phyloP scores from a whole-genome alignment of 2,113 vertebrate genomes.

The Ciconia maguari region DNA sequence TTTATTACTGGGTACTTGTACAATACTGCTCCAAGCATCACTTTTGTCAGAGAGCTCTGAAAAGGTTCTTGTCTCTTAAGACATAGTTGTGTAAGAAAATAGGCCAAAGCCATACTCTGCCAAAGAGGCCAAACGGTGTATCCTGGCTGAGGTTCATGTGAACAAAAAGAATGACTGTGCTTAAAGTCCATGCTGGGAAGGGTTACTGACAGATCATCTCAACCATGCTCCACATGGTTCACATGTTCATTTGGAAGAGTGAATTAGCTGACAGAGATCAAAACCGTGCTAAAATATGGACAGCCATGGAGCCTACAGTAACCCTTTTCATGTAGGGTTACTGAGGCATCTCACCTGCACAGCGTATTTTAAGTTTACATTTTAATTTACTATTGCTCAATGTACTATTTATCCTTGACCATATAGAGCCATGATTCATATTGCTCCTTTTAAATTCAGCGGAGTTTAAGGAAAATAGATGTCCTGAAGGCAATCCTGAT shows the following conservation, averaged over 20 bases:
- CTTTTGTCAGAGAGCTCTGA: not conserved
- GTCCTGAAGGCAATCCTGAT: not conserved
- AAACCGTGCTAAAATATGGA: not conserved
- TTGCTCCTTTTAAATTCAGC: not conserved
- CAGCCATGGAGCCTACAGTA: not conserved
- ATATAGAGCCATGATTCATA: not conserved
- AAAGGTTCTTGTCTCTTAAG: not conserved
- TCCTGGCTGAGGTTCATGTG: not conserved
- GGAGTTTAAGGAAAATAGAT: not conserved
- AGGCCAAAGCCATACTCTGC: not conserved
- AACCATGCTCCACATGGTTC: not conserved
- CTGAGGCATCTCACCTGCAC: not conserved
- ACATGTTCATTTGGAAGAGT: not conserved
- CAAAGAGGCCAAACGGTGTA: fast-evolving
- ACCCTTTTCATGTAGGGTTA: not conserved
- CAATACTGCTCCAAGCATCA: not conserved
- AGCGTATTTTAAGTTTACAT: not conserved
- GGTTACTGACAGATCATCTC: no score
- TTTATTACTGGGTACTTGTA: not conserved
- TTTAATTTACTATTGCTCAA: not conserved
- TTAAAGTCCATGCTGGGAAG: not conserved
- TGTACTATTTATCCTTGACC: not conserved
- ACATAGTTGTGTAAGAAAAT: not conserved
- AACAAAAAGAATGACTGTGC: not conserved
- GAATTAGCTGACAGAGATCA: not conserved